Evolutionary conservation across 2,888 invertebrate species (phyloP).

Genomic region (Chymomyza procnemis): DNA sequence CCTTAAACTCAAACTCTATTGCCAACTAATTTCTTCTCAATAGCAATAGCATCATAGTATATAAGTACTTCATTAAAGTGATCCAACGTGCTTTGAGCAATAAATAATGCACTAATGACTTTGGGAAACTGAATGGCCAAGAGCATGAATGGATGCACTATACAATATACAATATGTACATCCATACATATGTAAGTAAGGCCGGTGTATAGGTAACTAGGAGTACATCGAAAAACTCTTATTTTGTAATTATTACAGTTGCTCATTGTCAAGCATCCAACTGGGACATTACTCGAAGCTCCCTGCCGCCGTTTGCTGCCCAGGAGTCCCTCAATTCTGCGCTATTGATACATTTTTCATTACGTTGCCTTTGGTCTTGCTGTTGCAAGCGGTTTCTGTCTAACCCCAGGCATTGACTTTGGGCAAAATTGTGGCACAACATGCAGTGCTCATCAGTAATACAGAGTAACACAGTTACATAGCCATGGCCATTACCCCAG

Average conservation of each 20-base stretch:
- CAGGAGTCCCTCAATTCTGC: slow-evolving; percentile 29
- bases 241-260: slow-evolving; percentile 4
- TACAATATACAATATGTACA: no score
- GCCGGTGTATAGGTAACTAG: background rate
- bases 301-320: slow-evolving; percentile 6
- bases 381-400: slow-evolving; percentile 41
- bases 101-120: background rate
- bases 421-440: slow-evolving; percentile 54
- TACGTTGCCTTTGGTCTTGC: slow-evolving; percentile 33
- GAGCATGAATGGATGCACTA: background rate
- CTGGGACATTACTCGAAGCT: background rate
- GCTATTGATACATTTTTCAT: slow-evolving; percentile 58
- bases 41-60: slow-evolving; percentile 25
- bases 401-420: slow-evolving; percentile 68
- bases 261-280: slow-evolving; percentile 7
- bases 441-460: slow-evolving; percentile 51
- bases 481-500: slow-evolving; percentile 28
- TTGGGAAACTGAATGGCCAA: background rate
- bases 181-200: background rate
- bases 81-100: background rate
- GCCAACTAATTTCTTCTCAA: background rate
- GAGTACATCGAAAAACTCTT: background rate
- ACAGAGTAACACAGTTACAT: slow-evolving; percentile 54
- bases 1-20: no score
- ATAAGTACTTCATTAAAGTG: slow-evolving; percentile 19